Evolutionary conservation across 2,797 vertebrate genomes (phyloP).

Genomic region (Anguilla megastoma): DNA sequence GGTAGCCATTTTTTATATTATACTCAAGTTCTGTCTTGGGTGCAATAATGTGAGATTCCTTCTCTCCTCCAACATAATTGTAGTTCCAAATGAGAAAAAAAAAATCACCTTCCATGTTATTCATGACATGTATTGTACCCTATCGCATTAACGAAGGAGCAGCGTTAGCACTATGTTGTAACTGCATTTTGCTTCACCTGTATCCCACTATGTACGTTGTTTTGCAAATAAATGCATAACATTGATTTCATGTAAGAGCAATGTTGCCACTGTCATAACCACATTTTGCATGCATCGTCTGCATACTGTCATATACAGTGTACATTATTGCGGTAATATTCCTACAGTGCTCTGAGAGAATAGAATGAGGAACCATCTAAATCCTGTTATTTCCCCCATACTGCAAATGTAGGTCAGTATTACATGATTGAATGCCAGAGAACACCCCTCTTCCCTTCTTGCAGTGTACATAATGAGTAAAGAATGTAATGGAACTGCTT

Average conservation of each 20-base stretch:
- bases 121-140: neutral
- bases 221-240: neutral
- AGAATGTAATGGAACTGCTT: conserved; percentile 42
- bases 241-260: neutral
- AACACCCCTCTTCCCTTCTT: conserved; percentile 43
- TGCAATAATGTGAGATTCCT: neutral
- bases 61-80: neutral
- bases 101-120: neutral
- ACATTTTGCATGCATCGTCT: neutral
- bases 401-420: conserved; percentile 39
- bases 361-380: neutral
- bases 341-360: neutral
- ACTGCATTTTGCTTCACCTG: too few species aligned
- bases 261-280: neutral
- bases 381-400: neutral
- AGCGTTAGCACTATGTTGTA: too few species aligned
- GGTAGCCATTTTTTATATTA: neutral
- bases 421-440: conserved; percentile 14
- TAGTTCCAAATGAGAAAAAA: neutral
- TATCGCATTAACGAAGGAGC: too few species aligned
- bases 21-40: neutral
- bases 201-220: too few species aligned
- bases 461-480: conserved; percentile 53
- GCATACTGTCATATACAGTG: neutral
- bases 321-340: neutral